A percentile compares a stretch with the other conserved stretches of the same genome.
Evolutionary conservation across 2,888 invertebrate species (phyloP).

Genomic region (Adineta ricciae): DNA sequence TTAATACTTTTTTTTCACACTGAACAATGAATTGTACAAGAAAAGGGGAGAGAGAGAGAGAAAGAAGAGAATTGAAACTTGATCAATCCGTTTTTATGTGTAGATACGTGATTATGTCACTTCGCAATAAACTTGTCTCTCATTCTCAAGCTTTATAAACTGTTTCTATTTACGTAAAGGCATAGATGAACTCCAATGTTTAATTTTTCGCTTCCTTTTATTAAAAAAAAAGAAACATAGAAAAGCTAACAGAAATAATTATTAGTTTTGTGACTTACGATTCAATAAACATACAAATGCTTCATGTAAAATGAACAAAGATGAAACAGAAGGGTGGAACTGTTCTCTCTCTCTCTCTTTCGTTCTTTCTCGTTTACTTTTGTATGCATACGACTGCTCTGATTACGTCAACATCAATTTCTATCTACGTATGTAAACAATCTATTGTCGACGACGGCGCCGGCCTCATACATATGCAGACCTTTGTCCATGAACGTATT

Average conservation of each 20-base stretch:
- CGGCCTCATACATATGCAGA: neutral
- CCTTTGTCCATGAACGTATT: neutral
- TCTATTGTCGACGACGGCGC: neutral
- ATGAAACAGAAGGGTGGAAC: neutral
- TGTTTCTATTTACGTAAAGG: neutral
- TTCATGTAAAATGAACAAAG: neutral
- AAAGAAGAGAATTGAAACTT: neutral
- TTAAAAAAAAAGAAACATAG: neutral
- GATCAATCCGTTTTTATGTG: neutral
- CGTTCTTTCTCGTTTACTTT: neutral
- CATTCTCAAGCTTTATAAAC: conserved; percentile 3
- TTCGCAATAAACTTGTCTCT: neutral
- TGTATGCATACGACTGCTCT: neutral
- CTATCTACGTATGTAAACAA: neutral
- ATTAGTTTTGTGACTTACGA: neutral
- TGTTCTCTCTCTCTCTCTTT: neutral
- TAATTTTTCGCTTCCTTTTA: neutral
- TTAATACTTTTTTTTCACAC: neutral
- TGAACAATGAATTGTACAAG: neutral
- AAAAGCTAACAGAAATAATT: neutral
- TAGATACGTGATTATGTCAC: neutral
- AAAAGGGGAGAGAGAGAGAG: neutral
- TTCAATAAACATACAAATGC: neutral
- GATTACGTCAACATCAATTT: conserved; percentile 1
- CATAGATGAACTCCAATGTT: neutral